These are phyloP conservation scores for Tenualosa ilisha DNA, from an alignment of 2,797 vertebrate species.

Conservation along the genomic window DNA sequence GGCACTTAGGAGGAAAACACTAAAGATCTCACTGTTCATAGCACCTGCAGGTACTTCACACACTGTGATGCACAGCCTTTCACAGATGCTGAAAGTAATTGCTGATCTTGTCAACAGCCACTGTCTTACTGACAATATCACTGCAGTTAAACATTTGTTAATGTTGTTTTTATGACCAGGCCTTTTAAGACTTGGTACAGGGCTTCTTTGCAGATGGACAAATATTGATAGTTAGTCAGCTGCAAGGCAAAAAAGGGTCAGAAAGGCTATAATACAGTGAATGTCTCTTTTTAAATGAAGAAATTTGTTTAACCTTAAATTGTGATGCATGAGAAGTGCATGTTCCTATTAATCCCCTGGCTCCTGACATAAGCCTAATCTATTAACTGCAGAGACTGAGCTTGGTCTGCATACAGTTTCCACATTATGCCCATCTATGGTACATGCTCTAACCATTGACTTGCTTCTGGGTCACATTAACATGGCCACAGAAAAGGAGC, in stretches of 20 bases:
- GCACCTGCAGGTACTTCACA: not conserved
- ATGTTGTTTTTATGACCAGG: not conserved
- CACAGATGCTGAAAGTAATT: not conserved
- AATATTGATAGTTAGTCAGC: not conserved
- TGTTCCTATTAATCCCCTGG: not conserved
- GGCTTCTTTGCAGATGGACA: not conserved
- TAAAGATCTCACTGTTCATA: slow-evolving; percentile 35
- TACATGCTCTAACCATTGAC: not conserved
- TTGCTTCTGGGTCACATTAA: slow-evolving; percentile 25
- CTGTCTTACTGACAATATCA: not conserved
- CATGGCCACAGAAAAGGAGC: not conserved
- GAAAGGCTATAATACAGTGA: not conserved
- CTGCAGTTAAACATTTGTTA: not conserved
- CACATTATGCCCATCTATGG: not conserved
- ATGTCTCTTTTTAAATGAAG: not conserved
- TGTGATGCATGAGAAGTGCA: not conserved
- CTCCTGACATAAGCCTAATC: not conserved
- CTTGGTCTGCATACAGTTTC: slow-evolving; percentile 27
- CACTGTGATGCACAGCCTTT: not conserved
- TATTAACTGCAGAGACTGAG: slow-evolving; percentile 12
- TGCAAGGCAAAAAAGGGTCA: not conserved
- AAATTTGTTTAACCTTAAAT: not conserved
- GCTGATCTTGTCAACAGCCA: not conserved
- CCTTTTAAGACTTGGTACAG: not conserved
- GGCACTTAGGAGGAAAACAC: slow-evolving; percentile 46